Conservation (phyloP, 2,888 invertebrate genomes). For the Spisula subtruncata region DNA sequence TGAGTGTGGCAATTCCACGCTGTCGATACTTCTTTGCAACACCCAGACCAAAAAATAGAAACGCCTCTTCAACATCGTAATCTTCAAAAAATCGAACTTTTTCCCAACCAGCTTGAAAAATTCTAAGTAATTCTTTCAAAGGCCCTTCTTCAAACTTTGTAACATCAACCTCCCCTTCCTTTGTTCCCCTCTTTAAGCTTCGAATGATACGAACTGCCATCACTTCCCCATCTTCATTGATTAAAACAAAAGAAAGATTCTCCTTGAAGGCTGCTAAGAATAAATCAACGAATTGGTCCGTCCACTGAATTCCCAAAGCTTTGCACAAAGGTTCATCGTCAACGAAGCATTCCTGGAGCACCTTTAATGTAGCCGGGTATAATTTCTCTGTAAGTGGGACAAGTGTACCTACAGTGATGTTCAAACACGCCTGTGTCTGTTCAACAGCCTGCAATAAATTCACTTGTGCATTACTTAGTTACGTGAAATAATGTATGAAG, state of each 20-base stretch:
- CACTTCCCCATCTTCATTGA: constrained; percentile 44
- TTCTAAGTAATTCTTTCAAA: constrained; percentile 30
- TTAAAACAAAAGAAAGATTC: constrained; percentile 51
- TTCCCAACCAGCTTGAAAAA: constrained; percentile 23
- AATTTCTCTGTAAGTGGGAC: constrained; percentile 38
- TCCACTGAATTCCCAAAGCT: constrained; percentile 31
- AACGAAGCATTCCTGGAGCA: constrained; percentile 36
- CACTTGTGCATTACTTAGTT: too few relatives aligned
- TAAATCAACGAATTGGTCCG: not conserved
- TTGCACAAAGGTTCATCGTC: constrained; percentile 41
- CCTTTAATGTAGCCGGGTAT: constrained; percentile 27
- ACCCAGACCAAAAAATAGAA: constrained; percentile 47
- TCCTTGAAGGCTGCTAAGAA: constrained; percentile 29
- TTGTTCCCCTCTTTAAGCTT: not conserved
- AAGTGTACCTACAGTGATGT: constrained; percentile 29
- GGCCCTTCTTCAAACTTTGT: constrained; percentile 28
- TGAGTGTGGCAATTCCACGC: constrained; percentile 38
- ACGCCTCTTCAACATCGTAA: constrained; percentile 45
- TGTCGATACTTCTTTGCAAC: constrained; percentile 43
- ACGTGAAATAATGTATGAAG: too few relatives aligned
- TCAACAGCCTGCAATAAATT: not conserved
- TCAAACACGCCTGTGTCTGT: not conserved
- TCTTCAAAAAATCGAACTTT: constrained; percentile 37
- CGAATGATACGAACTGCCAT: constrained; percentile 52
- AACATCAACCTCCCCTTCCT: constrained; percentile 19